A percentile compares a stretch with the other conserved stretches of the same genome.
Conservation (phyloP, 23 tunicate species). For the Diplosoma virens region DNA sequence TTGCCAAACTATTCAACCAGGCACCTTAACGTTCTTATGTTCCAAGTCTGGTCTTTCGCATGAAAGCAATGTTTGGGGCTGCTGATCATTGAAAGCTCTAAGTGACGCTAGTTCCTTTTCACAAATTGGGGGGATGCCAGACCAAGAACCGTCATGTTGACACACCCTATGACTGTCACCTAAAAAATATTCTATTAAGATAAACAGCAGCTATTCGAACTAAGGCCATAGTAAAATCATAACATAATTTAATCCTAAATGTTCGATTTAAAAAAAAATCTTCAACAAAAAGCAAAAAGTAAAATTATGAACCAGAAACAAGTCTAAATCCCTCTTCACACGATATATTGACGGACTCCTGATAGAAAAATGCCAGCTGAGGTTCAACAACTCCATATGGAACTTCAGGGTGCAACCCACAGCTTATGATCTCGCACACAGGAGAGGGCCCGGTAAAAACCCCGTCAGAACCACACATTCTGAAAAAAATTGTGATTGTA, state of each 20-base stretch:
- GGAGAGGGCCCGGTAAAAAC: slow-evolving; percentile 34
- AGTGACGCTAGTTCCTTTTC: neutral
- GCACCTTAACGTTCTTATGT: slow-evolving; percentile 56
- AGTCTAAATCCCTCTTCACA: slow-evolving; percentile 53
- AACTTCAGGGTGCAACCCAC: slow-evolving; percentile 69
- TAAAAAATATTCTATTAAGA: slow-evolving; percentile 32
- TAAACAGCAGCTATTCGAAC: too few relatives aligned
- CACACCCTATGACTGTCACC: slow-evolving; percentile 53
- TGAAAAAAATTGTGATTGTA: too few relatives aligned
- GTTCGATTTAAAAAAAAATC: too few relatives aligned
- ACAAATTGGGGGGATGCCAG: slow-evolving; percentile 43
- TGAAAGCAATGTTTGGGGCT: neutral
- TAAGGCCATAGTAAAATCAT: too few relatives aligned
- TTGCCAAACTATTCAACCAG: too few relatives aligned
- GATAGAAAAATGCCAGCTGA: slow-evolving; percentile 12
- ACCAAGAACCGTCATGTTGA: slow-evolving; percentile 67
- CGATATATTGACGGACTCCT: slow-evolving; percentile 48
- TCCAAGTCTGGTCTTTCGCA: slow-evolving; percentile 50
- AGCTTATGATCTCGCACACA: slow-evolving; percentile 52
- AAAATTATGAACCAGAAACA: neutral
- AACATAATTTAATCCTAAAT: too few relatives aligned
- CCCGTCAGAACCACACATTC: slow-evolving; percentile 63
- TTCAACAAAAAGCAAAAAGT: too few relatives aligned
- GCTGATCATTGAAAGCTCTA: neutral
- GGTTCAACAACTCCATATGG: slow-evolving; percentile 52